These are phyloP conservation scores for Capra hircus DNA, from an alignment of 2,113 vertebrate species.

Conservation along the genomic window DNA sequence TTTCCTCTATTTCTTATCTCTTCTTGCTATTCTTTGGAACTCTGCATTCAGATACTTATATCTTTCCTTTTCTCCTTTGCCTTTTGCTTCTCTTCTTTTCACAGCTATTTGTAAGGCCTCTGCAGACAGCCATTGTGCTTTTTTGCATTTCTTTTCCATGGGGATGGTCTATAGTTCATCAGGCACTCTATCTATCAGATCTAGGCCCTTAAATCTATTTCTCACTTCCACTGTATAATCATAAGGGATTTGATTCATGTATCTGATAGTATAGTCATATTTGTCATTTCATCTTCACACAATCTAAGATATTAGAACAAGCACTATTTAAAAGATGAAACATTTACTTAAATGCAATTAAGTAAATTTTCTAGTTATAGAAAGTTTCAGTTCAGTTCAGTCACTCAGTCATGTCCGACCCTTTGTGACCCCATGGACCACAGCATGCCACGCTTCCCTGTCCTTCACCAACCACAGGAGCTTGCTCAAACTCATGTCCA, in stretches of 20 bases:
- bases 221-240: too few relatives aligned
- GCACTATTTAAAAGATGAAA: neutral
- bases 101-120: too few relatives aligned
- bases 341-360: neutral
- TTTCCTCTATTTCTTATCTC: too few relatives aligned
- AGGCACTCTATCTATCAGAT: too few relatives aligned
- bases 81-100: too few relatives aligned
- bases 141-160: too few relatives aligned
- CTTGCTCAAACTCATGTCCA: neutral
- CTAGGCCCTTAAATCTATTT: too few relatives aligned
- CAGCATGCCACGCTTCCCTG: neutral
- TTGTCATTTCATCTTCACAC: neutral
- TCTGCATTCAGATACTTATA: too few relatives aligned
- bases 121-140: too few relatives aligned
- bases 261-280: neutral
- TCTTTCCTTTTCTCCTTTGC: too few relatives aligned
- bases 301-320: neutral
- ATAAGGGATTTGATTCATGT: neutral
- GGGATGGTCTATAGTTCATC: too few relatives aligned
- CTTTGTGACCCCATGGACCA: neutral
- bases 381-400: neutral
- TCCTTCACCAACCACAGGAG: neutral
- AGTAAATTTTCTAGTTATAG: neutral
- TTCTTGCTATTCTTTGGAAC: too few relatives aligned
- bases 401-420: neutral